Evolutionary conservation across 2,888 invertebrate species (phyloP).

Genomic region (Panzeria rudis): DNA sequence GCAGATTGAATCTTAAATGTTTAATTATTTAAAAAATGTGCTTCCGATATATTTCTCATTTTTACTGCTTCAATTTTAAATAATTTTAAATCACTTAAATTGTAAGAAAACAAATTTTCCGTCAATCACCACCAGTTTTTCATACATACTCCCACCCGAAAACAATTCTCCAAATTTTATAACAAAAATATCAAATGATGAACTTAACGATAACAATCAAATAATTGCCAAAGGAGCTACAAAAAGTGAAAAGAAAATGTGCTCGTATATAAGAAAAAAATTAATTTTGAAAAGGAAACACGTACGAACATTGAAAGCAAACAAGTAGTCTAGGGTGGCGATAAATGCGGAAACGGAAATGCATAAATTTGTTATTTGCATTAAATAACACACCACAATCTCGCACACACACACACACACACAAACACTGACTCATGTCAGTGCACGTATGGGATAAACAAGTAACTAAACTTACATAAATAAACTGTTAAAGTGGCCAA

Average conservation of each 20-base stretch:
- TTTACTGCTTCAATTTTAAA: too few species aligned
- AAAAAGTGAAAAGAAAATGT: neutral
- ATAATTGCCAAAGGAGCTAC: slow-evolving; percentile 68
- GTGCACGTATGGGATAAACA: neutral
- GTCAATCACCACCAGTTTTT: neutral
- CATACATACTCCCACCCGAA: neutral
- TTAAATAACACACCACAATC: slow-evolving; percentile 73
- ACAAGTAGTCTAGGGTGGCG: slow-evolving; percentile 49
- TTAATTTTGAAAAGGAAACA: slow-evolving; percentile 56
- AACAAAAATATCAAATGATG: slow-evolving; percentile 42
- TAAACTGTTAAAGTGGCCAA: slow-evolving; percentile 58
- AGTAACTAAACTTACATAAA: slow-evolving; percentile 42
- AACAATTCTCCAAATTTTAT: slow-evolving; percentile 18
- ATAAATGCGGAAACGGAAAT: slow-evolving; percentile 74
- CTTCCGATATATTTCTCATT: too few species aligned
- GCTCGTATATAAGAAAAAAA: neutral
- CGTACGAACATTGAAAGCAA: slow-evolving; percentile 59
- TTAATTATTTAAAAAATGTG: too few species aligned
- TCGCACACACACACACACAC: neutral
- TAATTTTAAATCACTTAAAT: neutral
- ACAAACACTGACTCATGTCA: neutral
- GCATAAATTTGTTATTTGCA: slow-evolving; percentile 79
- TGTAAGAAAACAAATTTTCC: neutral
- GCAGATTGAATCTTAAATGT: too few species aligned
- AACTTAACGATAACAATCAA: slow-evolving; percentile 66